These are phyloP conservation scores for Paratilapia polleni DNA, from an alignment of 2,113 vertebrate species.

Conservation along the genomic window DNA sequence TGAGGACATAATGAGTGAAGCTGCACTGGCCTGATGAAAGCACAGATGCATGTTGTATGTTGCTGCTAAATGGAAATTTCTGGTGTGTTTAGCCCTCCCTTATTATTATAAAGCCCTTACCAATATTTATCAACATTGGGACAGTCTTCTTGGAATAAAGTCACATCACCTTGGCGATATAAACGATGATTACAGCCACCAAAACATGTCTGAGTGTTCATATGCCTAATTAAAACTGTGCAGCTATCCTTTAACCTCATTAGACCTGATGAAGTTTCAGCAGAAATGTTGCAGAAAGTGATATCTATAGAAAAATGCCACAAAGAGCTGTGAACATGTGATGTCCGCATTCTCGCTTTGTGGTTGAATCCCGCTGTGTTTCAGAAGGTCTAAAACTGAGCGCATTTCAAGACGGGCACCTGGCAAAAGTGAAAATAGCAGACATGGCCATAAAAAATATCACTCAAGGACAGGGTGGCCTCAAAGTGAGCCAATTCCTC, in stretches of 20 bases:
- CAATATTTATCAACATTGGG: no score
- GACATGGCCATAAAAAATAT: conserved; percentile 46
- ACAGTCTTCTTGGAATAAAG: background rate
- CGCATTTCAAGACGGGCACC: conserved; percentile 38
- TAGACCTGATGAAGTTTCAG: conserved; percentile 12
- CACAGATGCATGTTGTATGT: background rate
- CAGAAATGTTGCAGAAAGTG: conserved; percentile 8
- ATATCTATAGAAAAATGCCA: conserved; percentile 37
- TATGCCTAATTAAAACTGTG: background rate
- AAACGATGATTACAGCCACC: background rate
- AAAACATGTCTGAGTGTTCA: background rate
- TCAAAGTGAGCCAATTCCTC: conserved; percentile 58
- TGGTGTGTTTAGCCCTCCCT: background rate
- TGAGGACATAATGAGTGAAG: conserved; percentile 1
- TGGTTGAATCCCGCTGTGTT: conserved; percentile 25
- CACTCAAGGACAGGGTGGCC: conserved; percentile 50
- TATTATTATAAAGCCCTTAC: background rate
- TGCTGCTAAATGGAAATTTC: conserved; percentile 16
- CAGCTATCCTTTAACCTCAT: conserved; percentile 2
- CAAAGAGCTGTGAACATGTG: background rate
- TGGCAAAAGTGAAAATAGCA: conserved; percentile 47
- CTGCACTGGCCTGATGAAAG: background rate
- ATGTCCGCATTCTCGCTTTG: conserved; percentile 24
- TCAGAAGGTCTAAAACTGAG: conserved; percentile 45
- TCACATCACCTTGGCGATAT: background rate